Evolutionary conservation across 2,888 invertebrate genomes (phyloP), one percentile per base, ranked within the genome.

Genomic region (Bellardia bayeri): DNA sequence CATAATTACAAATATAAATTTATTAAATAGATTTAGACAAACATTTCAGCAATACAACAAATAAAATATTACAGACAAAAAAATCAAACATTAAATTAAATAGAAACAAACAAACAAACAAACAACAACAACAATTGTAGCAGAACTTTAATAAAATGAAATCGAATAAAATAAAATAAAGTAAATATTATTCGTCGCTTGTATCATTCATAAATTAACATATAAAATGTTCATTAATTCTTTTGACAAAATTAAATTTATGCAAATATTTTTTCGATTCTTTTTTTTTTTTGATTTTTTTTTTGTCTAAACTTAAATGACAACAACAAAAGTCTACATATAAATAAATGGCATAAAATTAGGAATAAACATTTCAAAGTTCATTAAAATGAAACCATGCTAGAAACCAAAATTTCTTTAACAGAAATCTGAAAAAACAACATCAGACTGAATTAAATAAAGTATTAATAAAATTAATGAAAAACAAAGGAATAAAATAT

Each of bases 191-290:
- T 37, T 58, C 45, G 61, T 56, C 49, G 56, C 23, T 49, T 71
- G 51, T 82, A 82, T 82, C 68, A 71, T 64, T 66, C 81, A 85
- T 69, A 85, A 82, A 87, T 87, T 82, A 87, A 85, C 85, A 87
- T 87, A 87, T 85, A 87, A 87, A 87, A 87, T 85, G 85, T 79
- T 85, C 85, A 82, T 85, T 85, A 87, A 85, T 78, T 87, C 87
- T 84, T 85, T 87, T 87, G 68, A 84, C 84, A 78, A 87, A 84
- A 84, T 84, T 72, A 87, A 87, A 87, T 87, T 87, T 87, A 87
- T 87, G 87, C 87, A 87, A 87, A 87, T 84, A 72, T 74, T 78
- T 58, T 66, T 86, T 33, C 61, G 37, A 42, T 63, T 56, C 49
- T 64, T 71, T 30, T n/a, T 33, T 9, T 72, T 56, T 30, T 42